phyloP scores from a whole-genome alignment of 53 echinoderm and acorn worm species.

The Echinarachnius parma region DNA sequence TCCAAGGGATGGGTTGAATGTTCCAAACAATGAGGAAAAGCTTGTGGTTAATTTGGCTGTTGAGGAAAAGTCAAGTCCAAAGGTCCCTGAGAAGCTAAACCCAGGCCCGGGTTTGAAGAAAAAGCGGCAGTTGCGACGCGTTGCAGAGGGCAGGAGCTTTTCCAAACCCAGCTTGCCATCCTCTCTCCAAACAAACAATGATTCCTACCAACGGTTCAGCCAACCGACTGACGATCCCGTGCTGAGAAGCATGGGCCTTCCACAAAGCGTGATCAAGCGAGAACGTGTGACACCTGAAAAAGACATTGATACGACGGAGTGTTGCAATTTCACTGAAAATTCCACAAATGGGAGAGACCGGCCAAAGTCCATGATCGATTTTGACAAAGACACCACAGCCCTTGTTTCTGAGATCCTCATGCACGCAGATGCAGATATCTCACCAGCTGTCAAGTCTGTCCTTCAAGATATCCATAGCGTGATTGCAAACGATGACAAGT shows the following conservation, averaged over 20 bases:
- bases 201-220: too few relatives aligned
- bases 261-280: neutral
- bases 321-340: conserved; percentile 19
- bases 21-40: conserved; percentile 16
- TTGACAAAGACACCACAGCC: conserved; percentile 64
- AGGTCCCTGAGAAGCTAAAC: conserved; percentile 25
- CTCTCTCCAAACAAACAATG: too few relatives aligned
- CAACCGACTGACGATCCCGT: too few relatives aligned
- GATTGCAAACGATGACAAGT: conserved; percentile 67
- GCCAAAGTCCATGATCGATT: conserved; percentile 84
- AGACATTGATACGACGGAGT: conserved; percentile 45
- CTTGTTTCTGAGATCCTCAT: conserved; percentile 53
- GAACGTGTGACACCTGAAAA: conserved; percentile 42
- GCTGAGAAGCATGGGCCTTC: conserved; percentile 13
- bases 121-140: conserved; percentile 24
- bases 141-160: conserved; percentile 32
- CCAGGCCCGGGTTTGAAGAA: conserved; percentile 17
- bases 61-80: neutral
- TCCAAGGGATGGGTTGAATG: conserved; percentile 34
- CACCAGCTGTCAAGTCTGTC: conserved; percentile 78
- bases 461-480: conserved; percentile 80
- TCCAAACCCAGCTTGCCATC: conserved; percentile 7
- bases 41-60: conserved; percentile 22
- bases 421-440: conserved; percentile 62
- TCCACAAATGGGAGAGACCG: conserved; percentile 28